These are phyloP conservation scores for Ichneumon xanthorius DNA, from an alignment of 2,888 invertebrate species.

Conservation along the genomic window DNA sequence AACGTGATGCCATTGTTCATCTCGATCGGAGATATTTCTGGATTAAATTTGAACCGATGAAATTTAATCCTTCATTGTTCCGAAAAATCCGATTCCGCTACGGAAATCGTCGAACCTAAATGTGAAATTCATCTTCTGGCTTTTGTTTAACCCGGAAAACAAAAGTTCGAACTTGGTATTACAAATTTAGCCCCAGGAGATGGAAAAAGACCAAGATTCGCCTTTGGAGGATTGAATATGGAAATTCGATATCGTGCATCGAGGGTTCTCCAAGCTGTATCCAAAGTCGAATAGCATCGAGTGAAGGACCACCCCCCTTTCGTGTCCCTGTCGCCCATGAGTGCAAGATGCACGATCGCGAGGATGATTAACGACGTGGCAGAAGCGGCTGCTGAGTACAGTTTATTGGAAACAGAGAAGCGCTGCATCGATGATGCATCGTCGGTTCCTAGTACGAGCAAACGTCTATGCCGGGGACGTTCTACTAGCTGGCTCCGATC, in stretches of 20 bases:
- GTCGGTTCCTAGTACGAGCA: constrained; percentile 64
- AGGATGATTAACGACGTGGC: constrained; percentile 75
- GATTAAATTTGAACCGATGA: not conserved
- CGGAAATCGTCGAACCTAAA: not conserved
- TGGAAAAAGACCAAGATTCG: not conserved
- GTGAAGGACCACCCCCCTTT: constrained; percentile 64
- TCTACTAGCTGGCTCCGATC: not conserved
- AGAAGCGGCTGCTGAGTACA: constrained; percentile 71
- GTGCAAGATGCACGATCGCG: constrained; percentile 30
- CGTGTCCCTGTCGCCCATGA: constrained; percentile 67
- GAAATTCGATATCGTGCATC: constrained; percentile 11
- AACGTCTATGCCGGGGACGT: not conserved
- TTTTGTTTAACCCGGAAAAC: no score
- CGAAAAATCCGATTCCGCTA: not conserved
- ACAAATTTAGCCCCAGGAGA: not conserved
- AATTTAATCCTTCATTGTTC: not conserved
- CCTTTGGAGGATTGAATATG: not conserved
- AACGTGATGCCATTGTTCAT: not conserved
- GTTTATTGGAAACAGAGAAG: constrained; percentile 77
- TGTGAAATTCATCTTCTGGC: not conserved
- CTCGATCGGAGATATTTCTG: not conserved
- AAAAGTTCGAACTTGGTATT: not conserved
- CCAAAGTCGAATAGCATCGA: constrained; percentile 42
- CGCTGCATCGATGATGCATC: constrained; percentile 76
- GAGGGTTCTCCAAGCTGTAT: not conserved